phyloP scores from a whole-genome alignment of 2,797 vertebrate species.

The Catamblyrhynchus diadema region DNA sequence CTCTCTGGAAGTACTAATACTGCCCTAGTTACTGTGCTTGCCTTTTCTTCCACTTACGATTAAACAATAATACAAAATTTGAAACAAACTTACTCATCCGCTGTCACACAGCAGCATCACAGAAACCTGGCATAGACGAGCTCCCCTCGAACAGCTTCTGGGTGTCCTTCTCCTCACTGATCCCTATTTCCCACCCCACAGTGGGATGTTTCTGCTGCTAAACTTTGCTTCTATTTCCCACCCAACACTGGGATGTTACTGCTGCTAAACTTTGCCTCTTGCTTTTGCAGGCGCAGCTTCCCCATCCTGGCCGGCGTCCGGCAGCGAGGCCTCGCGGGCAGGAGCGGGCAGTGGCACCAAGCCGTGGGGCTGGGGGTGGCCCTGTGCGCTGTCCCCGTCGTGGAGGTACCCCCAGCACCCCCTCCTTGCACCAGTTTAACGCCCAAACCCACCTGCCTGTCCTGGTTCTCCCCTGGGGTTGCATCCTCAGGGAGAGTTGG shows the following conservation, averaged over 20 bases:
- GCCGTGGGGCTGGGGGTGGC: constrained; percentile 66
- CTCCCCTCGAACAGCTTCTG: background rate
- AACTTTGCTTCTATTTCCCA: background rate
- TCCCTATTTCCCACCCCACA: background rate
- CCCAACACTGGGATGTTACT: background rate
- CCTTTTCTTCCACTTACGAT: background rate
- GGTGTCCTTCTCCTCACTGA: background rate
- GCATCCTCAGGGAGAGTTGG: background rate
- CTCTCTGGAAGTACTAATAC: background rate
- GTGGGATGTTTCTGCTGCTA: background rate
- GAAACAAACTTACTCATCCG: background rate
- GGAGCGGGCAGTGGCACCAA: constrained; percentile 53
- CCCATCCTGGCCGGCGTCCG: background rate
- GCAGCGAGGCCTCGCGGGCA: background rate
- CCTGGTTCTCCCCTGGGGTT: background rate
- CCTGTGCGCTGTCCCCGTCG: constrained; percentile 73
- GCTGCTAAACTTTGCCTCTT: background rate
- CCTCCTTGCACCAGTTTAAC: background rate
- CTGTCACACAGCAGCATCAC: rapidly evolving
- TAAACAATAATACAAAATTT: background rate
- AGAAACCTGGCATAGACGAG: background rate
- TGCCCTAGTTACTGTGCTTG: background rate
- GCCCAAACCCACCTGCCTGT: rapidly evolving
- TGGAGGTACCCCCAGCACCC: constrained; percentile 65
- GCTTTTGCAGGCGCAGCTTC: constrained; percentile 27